Evolutionary conservation across 2,888 invertebrate species (phyloP).

Genomic region (Eupithecia insigniata): DNA sequence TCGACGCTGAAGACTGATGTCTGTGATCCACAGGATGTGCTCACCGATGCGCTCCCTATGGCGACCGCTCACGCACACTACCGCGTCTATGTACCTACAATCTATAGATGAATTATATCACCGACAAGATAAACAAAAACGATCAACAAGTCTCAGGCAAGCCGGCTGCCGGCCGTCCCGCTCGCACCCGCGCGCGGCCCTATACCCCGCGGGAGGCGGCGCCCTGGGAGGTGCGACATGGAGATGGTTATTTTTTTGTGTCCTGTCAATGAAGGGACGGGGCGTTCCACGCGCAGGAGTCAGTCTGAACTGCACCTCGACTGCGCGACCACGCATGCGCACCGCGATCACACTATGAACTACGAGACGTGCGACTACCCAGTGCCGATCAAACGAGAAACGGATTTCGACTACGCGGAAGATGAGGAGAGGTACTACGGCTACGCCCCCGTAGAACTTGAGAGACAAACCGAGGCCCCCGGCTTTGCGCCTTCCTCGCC

Average conservation of each 20-base stretch:
- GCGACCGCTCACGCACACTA: slow-evolving; percentile 62
- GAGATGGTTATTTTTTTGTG: slow-evolving; percentile 80
- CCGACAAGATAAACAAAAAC: slow-evolving; percentile 79
- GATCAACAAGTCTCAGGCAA: slow-evolving; percentile 56
- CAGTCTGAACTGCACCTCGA: slow-evolving; percentile 65
- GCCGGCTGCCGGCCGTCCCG: slow-evolving; percentile 56
- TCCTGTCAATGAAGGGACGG: slow-evolving; percentile 82
- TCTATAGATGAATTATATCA: slow-evolving; percentile 64
- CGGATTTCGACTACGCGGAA: slow-evolving; percentile 68
- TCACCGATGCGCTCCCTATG: slow-evolving; percentile 73
- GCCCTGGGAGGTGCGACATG: slow-evolving; percentile 65
- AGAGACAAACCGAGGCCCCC: slow-evolving; percentile 61
- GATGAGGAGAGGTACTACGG: slow-evolving; percentile 75
- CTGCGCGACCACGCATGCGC: slow-evolving; percentile 64
- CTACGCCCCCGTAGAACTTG: slow-evolving; percentile 70
- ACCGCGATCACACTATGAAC: slow-evolving; percentile 63
- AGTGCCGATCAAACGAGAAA: slow-evolving; percentile 76
- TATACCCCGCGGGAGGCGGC: slow-evolving; percentile 66
- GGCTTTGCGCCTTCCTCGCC: slow-evolving; percentile 73
- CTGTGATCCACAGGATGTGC: slow-evolving; percentile 67
- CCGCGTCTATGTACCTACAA: slow-evolving; percentile 65
- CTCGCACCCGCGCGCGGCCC: slow-evolving; percentile 53
- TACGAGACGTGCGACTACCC: slow-evolving; percentile 70
- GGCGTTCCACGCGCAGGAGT: slow-evolving; percentile 69
- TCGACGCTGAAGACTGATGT: slow-evolving; percentile 53